Evolutionary conservation across 2,113 vertebrate species (phyloP), one percentile per base, ranked within the genome.

Genomic region (Brachypteracias leptosomus): DNA sequence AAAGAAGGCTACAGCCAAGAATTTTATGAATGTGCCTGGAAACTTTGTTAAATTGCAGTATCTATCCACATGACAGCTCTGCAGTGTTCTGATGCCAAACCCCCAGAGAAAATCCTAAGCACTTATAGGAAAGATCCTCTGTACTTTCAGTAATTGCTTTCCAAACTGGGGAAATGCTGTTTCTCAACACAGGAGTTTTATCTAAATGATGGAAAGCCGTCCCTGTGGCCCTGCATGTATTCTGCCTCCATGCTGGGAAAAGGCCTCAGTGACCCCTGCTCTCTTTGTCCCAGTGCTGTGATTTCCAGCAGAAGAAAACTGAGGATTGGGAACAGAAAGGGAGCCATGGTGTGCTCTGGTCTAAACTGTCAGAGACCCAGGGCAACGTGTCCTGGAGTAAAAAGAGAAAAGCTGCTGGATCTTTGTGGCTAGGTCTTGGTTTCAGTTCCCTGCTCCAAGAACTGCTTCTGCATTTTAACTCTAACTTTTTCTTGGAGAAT

Each of bases 11-110:
- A 40, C 44, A 81, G 88, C 83, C 92, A 96, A 93, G 83, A 92
- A 85, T 87, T 90, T 90, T 93, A 78, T 79, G 72, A 83, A 83
- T 94, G 88, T 90, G 73, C 76, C 80, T 96, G 86, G 83, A 92
- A 95, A 46, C 36, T 66, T 85, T 4, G 28, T 82, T 84, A 51
- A 95, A 90, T 92, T 90, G 73, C 86, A 90, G 11, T 78, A 72
- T 89, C 40, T 93, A 49, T 81, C 58, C 90, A 55, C 70, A n/a
- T 88, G 83, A 68, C 73, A 89, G 65, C 52, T 94, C 66, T 93
- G 85, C 65, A 81, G 65, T 2, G 0, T 78, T 90, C 57, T 78
- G 52, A 75, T 92, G 90, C 86, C 88, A 95, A 52, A 93, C 65
- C 85, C 75, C 73, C 57, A 62, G 76, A 95, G 95, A 94, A 84